Percentiles rank a stretch among this genome's conserved stretches.
Conservation (phyloP, 2,113 vertebrate species). For the Pseudorhombus dupliciocellatus region DNA sequence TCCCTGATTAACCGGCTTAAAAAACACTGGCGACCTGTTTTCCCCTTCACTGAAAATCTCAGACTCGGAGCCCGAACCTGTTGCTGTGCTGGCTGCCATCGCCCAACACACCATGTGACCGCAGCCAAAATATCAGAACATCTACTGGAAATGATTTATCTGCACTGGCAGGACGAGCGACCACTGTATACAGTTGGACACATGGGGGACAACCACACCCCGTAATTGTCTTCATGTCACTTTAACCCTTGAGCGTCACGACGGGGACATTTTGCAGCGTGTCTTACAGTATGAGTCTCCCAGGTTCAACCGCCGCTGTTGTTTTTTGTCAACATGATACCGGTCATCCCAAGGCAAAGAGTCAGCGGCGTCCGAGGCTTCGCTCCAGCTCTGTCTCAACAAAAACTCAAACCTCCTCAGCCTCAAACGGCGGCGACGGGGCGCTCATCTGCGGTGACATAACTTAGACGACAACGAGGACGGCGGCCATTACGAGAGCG, state of each 20-base stretch:
- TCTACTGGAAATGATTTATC: neutral
- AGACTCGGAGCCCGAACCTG: neutral
- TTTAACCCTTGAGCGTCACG: slow-evolving; percentile 24
- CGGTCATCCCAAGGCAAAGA: slow-evolving; percentile 32
- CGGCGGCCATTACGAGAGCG: slow-evolving; percentile 3
- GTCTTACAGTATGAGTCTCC: slow-evolving; percentile 32
- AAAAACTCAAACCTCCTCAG: slow-evolving; percentile 41
- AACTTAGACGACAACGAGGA: slow-evolving; percentile 2
- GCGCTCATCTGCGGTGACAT: slow-evolving; percentile 26
- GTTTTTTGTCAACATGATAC: slow-evolving; percentile 54
- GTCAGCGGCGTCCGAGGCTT: slow-evolving; percentile 6
- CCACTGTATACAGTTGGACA: slow-evolving; percentile 23
- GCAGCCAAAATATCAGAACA: neutral
- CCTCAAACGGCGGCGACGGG: slow-evolving; percentile 2
- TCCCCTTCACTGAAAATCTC: slow-evolving; percentile 23
- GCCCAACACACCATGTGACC: too few relatives aligned
- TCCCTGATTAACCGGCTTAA: slow-evolving; percentile 9
- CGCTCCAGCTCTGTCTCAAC: slow-evolving; percentile 27
- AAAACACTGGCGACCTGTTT: slow-evolving; percentile 34
- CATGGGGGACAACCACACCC: slow-evolving; percentile 27
- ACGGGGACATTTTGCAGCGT: slow-evolving; percentile 16
- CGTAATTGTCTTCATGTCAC: slow-evolving; percentile 49
- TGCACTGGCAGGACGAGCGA: neutral
- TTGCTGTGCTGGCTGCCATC: too few relatives aligned
- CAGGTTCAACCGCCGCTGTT: slow-evolving; percentile 32